These are phyloP conservation scores for Spea multiplicata DNA, from an alignment of 2,113 vertebrate genomes.

Conservation along the genomic window DNA sequence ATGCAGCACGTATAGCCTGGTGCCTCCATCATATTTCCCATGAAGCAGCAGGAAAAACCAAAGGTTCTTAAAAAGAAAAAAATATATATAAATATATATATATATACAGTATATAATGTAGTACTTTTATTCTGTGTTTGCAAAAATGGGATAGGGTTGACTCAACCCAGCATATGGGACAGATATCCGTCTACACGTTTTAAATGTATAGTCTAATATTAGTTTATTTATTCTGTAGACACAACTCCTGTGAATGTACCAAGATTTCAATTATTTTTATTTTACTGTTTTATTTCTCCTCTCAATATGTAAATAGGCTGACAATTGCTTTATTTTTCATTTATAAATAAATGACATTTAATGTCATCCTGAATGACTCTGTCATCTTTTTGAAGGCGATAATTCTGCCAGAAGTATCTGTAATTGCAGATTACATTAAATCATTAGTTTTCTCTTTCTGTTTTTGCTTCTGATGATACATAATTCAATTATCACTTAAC, in stretches of 20 bases:
- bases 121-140: background rate
- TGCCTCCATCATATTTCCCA: no score
- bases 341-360: slow-evolving; percentile 75
- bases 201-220: slow-evolving; percentile 61
- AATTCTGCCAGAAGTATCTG: background rate
- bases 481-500: no score
- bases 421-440: background rate
- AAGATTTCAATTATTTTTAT: slow-evolving; percentile 48
- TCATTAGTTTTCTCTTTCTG: no score
- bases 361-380: slow-evolving; percentile 72
- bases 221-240: slow-evolving; percentile 75
- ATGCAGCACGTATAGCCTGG: no score
- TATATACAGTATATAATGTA: background rate
- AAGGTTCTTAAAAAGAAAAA: slow-evolving; percentile 19
- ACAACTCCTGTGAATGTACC: slow-evolving; percentile 68
- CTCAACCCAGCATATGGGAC: slow-evolving; percentile 4
- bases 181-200: slow-evolving; percentile 39
- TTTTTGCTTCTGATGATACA: no score
- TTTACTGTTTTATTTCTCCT: slow-evolving; percentile 63
- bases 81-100: background rate
- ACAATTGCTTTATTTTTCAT: slow-evolving; percentile 61
- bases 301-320: slow-evolving; percentile 70
- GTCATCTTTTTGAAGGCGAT: slow-evolving; percentile 70
- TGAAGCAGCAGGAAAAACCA: slow-evolving; percentile 19
- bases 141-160: no score